Evolutionary conservation across 2,888 invertebrate genomes (phyloP), one percentile per base, ranked within the genome.

Genomic region (Meghimatium bilineatum): DNA sequence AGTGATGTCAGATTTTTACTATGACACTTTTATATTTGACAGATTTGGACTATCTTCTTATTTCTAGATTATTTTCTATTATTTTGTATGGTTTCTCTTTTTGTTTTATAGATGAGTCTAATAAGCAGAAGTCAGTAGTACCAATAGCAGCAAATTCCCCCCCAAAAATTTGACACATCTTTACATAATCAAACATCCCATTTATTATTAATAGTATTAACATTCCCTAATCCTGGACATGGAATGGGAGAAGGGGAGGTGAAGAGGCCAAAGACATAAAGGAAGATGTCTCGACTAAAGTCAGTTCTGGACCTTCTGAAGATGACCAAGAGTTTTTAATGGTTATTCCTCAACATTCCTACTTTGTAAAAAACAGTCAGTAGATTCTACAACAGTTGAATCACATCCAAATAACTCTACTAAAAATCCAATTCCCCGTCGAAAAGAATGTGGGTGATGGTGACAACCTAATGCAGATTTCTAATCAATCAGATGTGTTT

Each of bases 271-370:
- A 12, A 78, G 66, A 63, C 60, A 29, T n/a, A 66, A 63, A 56
- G 20, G 60, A 60, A 52, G 63, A 34, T 60, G 10, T 8, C 34
- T 34, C 1, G 56, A 17, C 17, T 49, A 38, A 38, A 3, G 32
- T 69, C n/a, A 23, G 52, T 49, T 69, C 71, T 80, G 56, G 36
- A n/a, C 74, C 81, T 17, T 60, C 60, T 32, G 60, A 26, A 44
- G 81, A n/a, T 63, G 74, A 74, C 34, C 17, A 36, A 23, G 74
- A 81, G 29, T 74, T 74, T 74, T 10, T 32, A 23, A n/a, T 44
- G 72, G 44, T 10, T 26, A 36, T 72, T 32, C 71, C 80, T 12
- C 56, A 80, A 36, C 52, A 44, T 80, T 60, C 63, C 23, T 38
- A 52, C 52, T 71, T 6, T 60, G n/a, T 36, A 14, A 36, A 72